Conservation (phyloP, 1,140 invertebrate species). For the Asbolus verrucosus region DNA sequence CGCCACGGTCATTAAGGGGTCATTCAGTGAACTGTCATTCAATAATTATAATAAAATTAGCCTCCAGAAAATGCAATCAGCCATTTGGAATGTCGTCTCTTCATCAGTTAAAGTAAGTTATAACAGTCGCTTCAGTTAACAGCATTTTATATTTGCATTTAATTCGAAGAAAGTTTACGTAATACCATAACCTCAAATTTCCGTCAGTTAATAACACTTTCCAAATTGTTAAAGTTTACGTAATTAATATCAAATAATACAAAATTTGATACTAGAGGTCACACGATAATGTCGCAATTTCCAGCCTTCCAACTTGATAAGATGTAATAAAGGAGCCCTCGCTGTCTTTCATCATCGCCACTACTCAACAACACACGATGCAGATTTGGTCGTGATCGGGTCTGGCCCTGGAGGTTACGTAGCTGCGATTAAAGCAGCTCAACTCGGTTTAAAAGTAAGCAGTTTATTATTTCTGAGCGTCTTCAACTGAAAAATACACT, state of each 20-base stretch:
- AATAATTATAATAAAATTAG: not conserved
- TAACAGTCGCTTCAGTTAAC: not conserved
- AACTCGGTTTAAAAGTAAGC: constrained; percentile 94
- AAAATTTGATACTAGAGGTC: constrained; percentile 28
- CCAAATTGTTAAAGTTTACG: constrained; percentile 1
- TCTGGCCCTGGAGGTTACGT: constrained; percentile 99
- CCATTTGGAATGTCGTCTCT: constrained; percentile 52
- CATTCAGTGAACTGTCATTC: not conserved
- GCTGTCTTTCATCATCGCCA: constrained; percentile 62
- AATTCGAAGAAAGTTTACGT: constrained; percentile 57
- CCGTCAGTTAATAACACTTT: constrained; percentile 3
- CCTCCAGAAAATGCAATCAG: constrained; percentile 49
- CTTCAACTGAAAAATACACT: constrained; percentile 1
- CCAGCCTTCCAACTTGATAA: constrained; percentile 54
- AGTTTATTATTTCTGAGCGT: constrained; percentile 6
- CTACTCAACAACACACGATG: constrained; percentile 82
- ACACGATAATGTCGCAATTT: constrained; percentile 33
- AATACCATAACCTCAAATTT: constrained; percentile 50
- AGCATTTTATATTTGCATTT: not conserved
- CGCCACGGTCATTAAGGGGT: not conserved
- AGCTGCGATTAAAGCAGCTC: constrained; percentile 98
- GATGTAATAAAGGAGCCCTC: constrained; percentile 52
- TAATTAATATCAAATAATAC: constrained; percentile 12
- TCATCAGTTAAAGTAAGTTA: constrained; percentile 52
- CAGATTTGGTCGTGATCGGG: constrained; percentile 97